Base-by-base conservation (phyloP, 2,797 vertebrate species). In the Acanthurus lineatus region DNA sequence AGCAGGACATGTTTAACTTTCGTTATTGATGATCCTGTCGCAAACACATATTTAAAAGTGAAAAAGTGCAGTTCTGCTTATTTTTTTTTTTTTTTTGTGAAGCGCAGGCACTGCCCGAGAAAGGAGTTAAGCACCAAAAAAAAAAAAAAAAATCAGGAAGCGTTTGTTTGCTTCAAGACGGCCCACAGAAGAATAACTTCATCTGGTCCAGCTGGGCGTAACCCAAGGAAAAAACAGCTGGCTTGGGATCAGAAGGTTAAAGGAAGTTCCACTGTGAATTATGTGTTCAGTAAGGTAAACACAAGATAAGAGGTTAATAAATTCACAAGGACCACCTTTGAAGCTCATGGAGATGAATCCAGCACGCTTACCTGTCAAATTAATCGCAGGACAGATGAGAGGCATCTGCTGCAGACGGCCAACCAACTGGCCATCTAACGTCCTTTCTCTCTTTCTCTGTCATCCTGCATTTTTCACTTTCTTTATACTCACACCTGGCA, bases 301-400 rank as follows among this genome's bases (percentile, higher is more conserved):
- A 79, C 0, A 25, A 86, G 89, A 91, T 91, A 90, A 82, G 76
- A 80, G 64, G 73, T 77, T 78, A 57, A 87, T 89, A 88, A 79
- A 93, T 88, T 75, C 76, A 22, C 61, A 61, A 35, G 42, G 84
- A 78, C 82, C 85, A 85, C 70, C 75, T 91, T 88, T 86, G 74
- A 91, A 90, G 76, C 81, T 72, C 51, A 42, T 40, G 38, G 85
- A 73, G 52, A 79, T 56, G 12, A 44, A 75, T 74, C 74, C 35
- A 67, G 66, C 77, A 77, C 40, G 44, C 71, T 91, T 75, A 89
- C 88, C 86, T 80, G 88, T 86, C 85, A 89, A 84, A 91, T 86
- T 40, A 79, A 90, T 91, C 88, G 79, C 45, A 8, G 20, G 38
- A 53, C 66, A 81, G 82, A 91, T 83, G 79, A 88, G 84, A 75